A percentile compares a stretch with the other conserved stretches of the same genome.
Conservation (phyloP, 2,113 vertebrate genomes). For the Gasterosteus aculeatus region DNA sequence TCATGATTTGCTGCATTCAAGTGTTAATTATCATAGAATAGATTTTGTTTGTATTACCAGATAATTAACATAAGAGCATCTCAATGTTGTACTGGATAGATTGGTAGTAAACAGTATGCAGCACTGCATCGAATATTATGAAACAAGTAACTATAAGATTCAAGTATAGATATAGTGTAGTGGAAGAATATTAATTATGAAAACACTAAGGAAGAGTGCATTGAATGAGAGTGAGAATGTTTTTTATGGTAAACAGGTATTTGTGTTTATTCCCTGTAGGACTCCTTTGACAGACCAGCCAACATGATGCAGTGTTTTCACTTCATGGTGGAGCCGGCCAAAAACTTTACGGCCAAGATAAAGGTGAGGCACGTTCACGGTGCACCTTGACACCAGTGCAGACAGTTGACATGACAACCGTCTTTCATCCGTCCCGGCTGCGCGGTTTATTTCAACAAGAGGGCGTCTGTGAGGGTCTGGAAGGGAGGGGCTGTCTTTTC, state of each 20-base stretch:
- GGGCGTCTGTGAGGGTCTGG: not conserved
- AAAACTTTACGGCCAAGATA: conserved; percentile 78
- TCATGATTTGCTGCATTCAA: not conserved
- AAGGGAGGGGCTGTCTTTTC: conserved; percentile 22
- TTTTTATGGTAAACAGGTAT: not conserved
- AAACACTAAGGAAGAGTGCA: not conserved
- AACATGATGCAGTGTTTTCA: conserved; percentile 84
- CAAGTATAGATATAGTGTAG: not conserved
- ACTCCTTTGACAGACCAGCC: conserved; percentile 25
- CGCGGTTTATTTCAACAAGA: conserved; percentile 6
- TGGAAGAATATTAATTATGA: not conserved
- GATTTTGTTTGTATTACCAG: not conserved
- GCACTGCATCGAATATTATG: not conserved
- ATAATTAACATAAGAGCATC: not conserved
- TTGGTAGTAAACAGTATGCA: not conserved
- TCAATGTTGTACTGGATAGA: not conserved
- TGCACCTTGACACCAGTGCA: conserved; percentile 13
- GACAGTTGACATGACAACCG: conserved; percentile 24
- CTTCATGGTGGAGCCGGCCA: conserved; percentile 83
- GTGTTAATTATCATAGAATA: not conserved
- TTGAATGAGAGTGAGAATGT: not conserved
- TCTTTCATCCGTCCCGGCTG: conserved; percentile 1
- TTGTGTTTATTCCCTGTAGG: conserved; percentile 34
- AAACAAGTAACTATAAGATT: not conserved
- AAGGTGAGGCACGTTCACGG: conserved; percentile 68